These are phyloP conservation scores for Moxostoma hubbsi DNA, from an alignment of 2,797 vertebrate species.

Conservation along the genomic window DNA sequence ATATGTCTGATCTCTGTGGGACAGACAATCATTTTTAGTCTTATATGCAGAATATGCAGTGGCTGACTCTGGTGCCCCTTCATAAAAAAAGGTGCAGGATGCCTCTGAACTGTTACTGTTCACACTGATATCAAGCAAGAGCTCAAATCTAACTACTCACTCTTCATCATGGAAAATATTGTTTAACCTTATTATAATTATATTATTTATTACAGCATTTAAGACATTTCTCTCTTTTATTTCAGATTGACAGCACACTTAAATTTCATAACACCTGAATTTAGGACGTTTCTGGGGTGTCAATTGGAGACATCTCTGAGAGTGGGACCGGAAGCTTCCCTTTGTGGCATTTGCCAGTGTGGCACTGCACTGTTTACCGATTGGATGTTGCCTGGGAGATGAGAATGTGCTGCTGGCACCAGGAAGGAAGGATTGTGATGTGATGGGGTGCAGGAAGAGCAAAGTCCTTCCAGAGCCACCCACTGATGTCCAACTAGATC, in stretches of 20 bases:
- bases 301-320: background rate
- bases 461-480: slow-evolving; percentile 98
- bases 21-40: too few species aligned
- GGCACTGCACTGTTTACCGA: slow-evolving; percentile 18
- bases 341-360: slow-evolving; percentile 32
- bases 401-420: slow-evolving; percentile 64
- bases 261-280: background rate
- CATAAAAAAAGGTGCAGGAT: too few species aligned
- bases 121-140: background rate
- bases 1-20: too few species aligned
- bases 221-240: slow-evolving; percentile 7
- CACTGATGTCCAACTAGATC: slow-evolving; percentile 90
- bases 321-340: slow-evolving; percentile 24
- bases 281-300: slow-evolving; percentile 1
- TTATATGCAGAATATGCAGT: too few species aligned
- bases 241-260: slow-evolving; percentile 25
- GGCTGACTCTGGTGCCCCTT: too few species aligned
- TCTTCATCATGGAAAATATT: too few species aligned
- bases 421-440: slow-evolving; percentile 81
- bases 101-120: too few species aligned
- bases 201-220: background rate
- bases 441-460: slow-evolving; percentile 99
- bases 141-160: background rate
- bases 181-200: background rate
- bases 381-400: slow-evolving; percentile 50